Conservation (phyloP, 2,888 invertebrate species). For the Drosophila flavopinicola region DNA sequence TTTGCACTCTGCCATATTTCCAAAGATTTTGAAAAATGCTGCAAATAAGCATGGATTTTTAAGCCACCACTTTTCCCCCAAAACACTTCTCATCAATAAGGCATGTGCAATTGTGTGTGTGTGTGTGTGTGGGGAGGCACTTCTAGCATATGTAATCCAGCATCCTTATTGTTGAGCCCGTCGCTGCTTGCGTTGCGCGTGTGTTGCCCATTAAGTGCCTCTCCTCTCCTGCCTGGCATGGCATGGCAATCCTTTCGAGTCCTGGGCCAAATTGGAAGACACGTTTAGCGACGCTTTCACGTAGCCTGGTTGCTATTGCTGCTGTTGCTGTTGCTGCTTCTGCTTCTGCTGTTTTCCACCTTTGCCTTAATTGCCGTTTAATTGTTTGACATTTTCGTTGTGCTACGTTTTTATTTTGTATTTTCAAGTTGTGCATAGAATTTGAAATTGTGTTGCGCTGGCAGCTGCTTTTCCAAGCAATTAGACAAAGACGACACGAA, state of each 20-base stretch:
- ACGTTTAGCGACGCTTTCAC: slow-evolving; percentile 72
- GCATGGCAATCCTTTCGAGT: slow-evolving; percentile 12
- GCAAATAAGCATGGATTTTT: slow-evolving; percentile 20
- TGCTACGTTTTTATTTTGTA: slow-evolving; percentile 20
- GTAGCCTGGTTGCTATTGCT: slow-evolving; percentile 34
- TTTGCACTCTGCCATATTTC: neutral
- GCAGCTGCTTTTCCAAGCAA: slow-evolving; percentile 34
- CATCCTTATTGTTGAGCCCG: slow-evolving; percentile 32
- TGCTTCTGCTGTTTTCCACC: slow-evolving; percentile 39
- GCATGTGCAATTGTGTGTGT: slow-evolving; percentile 14
- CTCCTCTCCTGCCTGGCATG: neutral
- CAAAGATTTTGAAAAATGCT: slow-evolving; percentile 11
- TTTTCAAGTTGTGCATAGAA: slow-evolving; percentile 37
- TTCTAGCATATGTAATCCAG: slow-evolving; percentile 47
- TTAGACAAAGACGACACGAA: slow-evolving; percentile 36
- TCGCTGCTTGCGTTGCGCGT: slow-evolving; percentile 27
- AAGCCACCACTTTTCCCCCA: neutral
- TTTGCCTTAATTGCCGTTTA: slow-evolving; percentile 77
- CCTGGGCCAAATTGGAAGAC: slow-evolving; percentile 61
- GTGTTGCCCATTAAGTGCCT: slow-evolving; percentile 51
- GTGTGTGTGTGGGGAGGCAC: slow-evolving; percentile 7
- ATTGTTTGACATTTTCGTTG: slow-evolving; percentile 71
- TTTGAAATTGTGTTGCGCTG: slow-evolving; percentile 42
- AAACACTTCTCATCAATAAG: slow-evolving; percentile 34
- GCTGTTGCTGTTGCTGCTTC: slow-evolving; percentile 4